phyloP scores from a whole-genome alignment of 2,113 vertebrate species.

The Parotia lawesii region DNA sequence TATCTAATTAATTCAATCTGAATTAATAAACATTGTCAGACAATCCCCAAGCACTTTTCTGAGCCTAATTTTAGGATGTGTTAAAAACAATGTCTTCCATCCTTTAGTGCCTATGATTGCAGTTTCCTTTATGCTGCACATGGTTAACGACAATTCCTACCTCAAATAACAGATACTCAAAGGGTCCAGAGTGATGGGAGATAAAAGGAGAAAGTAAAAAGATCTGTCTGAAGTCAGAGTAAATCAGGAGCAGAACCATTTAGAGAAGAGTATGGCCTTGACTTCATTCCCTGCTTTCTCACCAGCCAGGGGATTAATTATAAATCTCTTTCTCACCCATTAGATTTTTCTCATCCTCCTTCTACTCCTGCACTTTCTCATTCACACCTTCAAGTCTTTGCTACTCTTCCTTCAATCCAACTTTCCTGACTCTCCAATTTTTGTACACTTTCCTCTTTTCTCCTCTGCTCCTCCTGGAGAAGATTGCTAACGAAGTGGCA shows the following conservation, averaged over 20 bases:
- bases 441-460: not conserved
- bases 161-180: not conserved
- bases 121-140: not conserved
- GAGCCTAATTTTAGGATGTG: constrained; percentile 25
- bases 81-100: constrained; percentile 21
- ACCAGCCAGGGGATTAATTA: constrained; percentile 10
- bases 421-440: not conserved
- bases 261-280: not conserved
- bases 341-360: not conserved
- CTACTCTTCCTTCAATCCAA: not conserved
- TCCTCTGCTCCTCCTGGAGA: not conserved
- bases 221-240: not conserved
- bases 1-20: constrained; percentile 4
- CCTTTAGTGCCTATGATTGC: constrained; percentile 1
- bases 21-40: constrained; percentile 52
- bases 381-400: constrained; percentile 21
- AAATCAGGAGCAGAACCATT: not conserved
- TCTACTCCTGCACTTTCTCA: constrained; percentile 10
- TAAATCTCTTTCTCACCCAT: constrained; percentile 21
- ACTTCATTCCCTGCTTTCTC: not conserved
- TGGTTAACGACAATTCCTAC: not conserved
- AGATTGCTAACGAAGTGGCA: not conserved
- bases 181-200: not conserved
- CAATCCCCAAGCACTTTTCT: constrained; percentile 25
- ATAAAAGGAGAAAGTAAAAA: not conserved